These are phyloP conservation scores for Rhinoraja longicauda DNA, from an alignment of 2,797 vertebrate species.

Conservation along the genomic window DNA sequence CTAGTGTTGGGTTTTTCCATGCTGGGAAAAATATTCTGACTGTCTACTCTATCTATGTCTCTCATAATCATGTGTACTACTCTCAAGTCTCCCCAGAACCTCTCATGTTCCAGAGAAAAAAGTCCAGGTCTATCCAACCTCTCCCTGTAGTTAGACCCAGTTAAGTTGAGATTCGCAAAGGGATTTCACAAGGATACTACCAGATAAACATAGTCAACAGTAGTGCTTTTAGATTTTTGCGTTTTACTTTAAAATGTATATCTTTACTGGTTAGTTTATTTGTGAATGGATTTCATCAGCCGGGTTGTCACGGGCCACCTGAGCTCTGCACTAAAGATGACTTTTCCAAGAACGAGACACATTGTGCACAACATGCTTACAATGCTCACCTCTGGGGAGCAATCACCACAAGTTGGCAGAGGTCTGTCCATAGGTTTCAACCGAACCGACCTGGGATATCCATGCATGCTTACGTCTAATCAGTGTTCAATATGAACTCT, in stretches of 20 bases:
- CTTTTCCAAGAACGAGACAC: not conserved
- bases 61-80: too few relatives aligned
- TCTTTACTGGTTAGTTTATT: not conserved
- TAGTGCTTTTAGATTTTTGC: not conserved
- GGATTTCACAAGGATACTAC: not conserved
- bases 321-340: not conserved
- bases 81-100: too few relatives aligned
- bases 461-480: not conserved
- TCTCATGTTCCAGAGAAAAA: too few relatives aligned
- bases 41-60: too few relatives aligned
- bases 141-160: too few relatives aligned
- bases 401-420: not conserved
- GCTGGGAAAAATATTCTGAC: too few relatives aligned
- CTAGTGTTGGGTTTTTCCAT: too few relatives aligned
- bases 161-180: too few relatives aligned
- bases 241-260: not conserved
- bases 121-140: too few relatives aligned
- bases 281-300: too few relatives aligned
- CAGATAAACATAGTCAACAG: not conserved
- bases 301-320: not conserved
- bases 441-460: accelerated
- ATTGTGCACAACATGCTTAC: not conserved
- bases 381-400: not conserved
- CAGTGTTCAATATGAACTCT: not conserved
- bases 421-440: not conserved